phyloP scores from a whole-genome alignment of 2,888 invertebrate genomes.

The Idaea dimidiata region DNA sequence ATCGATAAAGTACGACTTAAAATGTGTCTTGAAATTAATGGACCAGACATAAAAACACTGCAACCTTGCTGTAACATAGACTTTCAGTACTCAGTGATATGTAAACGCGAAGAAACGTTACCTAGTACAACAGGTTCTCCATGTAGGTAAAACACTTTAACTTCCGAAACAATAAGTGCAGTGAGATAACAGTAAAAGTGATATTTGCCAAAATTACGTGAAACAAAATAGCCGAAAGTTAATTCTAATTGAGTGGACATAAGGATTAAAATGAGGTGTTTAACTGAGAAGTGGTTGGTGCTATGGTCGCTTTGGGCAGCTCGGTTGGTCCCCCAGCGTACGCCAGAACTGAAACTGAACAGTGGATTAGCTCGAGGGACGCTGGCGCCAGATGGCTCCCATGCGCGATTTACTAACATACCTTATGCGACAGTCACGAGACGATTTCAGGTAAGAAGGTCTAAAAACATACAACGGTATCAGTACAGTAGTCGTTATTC shows the following conservation, averaged over 20 bases:
- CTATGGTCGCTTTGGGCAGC: slow-evolving; percentile 59
- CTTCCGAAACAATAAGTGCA: too few relatives aligned
- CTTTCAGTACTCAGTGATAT: too few relatives aligned
- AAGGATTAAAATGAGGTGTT: slow-evolving; percentile 27
- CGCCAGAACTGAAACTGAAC: slow-evolving; percentile 40
- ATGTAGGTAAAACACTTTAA: too few relatives aligned
- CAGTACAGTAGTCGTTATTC: too few relatives aligned
- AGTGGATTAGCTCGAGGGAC: slow-evolving; percentile 51
- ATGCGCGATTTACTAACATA: slow-evolving; percentile 51
- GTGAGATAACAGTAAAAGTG: too few relatives aligned
- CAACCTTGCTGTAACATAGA: too few relatives aligned
- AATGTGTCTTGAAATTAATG: too few relatives aligned
- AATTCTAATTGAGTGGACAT: not conserved
- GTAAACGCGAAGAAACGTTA: too few relatives aligned
- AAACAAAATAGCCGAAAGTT: not conserved
- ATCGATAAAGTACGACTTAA: too few relatives aligned
- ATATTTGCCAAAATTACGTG: not conserved
- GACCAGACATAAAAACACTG: too few relatives aligned
- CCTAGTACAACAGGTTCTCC: too few relatives aligned
- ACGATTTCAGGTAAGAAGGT: slow-evolving; percentile 55
- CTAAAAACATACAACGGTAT: too few relatives aligned
- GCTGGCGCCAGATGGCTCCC: slow-evolving; percentile 50
- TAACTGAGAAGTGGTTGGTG: slow-evolving; percentile 49
- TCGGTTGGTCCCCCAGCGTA: slow-evolving; percentile 54
- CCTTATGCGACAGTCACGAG: slow-evolving; percentile 54